Evolutionary conservation across 2,888 invertebrate species (phyloP).

Genomic region (Malachius bipustulatus): DNA sequence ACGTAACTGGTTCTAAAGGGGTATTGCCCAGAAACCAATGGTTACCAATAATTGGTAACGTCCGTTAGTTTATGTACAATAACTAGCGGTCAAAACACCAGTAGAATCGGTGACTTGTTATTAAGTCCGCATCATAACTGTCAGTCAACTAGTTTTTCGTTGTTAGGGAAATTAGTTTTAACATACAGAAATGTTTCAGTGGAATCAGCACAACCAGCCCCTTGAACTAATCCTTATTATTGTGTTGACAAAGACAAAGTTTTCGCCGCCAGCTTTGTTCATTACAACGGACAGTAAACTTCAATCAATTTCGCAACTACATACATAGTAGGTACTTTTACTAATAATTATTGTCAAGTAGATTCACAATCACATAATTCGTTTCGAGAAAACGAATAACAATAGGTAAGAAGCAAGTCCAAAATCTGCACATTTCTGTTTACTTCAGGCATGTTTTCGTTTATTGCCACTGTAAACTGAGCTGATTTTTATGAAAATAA

Average conservation of each 20-base stretch:
- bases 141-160: constrained; percentile 34
- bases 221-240: constrained; percentile 29
- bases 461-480: constrained; percentile 36
- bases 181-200: too few relatives aligned
- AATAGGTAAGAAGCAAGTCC: too few relatives aligned
- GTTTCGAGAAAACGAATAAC: too few relatives aligned
- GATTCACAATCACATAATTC: too few relatives aligned
- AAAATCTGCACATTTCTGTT: constrained; percentile 36
- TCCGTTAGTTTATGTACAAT: constrained; percentile 19
- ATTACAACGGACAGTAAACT: constrained; percentile 34
- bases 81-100: constrained; percentile 14
- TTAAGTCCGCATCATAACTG: constrained; percentile 14
- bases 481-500: constrained; percentile 21
- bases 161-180: too few relatives aligned
- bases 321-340: too few relatives aligned
- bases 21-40: constrained; percentile 25
- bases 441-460: constrained; percentile 28
- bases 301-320: constrained; percentile 37
- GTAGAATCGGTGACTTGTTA: constrained; percentile 35
- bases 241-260: constrained; percentile 34
- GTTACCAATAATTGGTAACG: too few relatives aligned
- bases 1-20: constrained; percentile 27
- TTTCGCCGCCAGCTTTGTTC: constrained; percentile 35
- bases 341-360: too few relatives aligned
- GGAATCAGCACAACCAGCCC: too few relatives aligned